These are phyloP conservation scores for Hiodon tergisus DNA, from an alignment of 2,113 vertebrate genomes.

Conservation along the genomic window DNA sequence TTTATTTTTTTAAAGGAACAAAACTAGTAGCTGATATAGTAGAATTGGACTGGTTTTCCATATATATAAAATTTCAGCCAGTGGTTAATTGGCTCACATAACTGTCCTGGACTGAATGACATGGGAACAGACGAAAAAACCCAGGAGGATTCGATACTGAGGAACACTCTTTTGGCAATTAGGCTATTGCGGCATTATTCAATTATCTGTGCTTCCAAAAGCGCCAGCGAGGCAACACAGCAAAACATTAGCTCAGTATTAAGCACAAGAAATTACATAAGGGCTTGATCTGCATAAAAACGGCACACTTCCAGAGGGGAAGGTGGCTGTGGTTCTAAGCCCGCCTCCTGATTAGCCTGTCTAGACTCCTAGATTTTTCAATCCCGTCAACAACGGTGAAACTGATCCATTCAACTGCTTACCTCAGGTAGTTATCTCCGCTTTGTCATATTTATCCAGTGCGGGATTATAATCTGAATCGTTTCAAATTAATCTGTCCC, in stretches of 20 bases:
- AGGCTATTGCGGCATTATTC: neutral
- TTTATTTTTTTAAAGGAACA: no score
- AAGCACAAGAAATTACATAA: neutral
- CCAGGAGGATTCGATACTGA: neutral
- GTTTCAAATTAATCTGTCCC: no score
- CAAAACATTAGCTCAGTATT: neutral
- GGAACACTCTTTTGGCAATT: neutral
- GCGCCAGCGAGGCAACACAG: neutral
- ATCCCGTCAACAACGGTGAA: neutral
- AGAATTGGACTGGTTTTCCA: no score
- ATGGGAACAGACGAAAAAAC: neutral
- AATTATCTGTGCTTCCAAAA: neutral
- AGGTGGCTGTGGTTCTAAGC: neutral
- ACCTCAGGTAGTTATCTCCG: neutral
- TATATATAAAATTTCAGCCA: no score
- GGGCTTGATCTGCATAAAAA: neutral
- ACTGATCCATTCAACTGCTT: neutral
- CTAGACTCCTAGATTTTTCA: neutral
- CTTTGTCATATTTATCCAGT: neutral
- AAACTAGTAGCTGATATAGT: no score
- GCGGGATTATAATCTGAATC: no score
- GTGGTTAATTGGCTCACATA: neutral
- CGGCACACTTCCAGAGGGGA: neutral
- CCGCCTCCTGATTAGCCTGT: neutral
- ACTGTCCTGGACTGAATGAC: neutral